These are phyloP conservation scores for Mesaphorura yosii DNA, from an alignment of 1,140 invertebrate genomes.

Conservation along the genomic window DNA sequence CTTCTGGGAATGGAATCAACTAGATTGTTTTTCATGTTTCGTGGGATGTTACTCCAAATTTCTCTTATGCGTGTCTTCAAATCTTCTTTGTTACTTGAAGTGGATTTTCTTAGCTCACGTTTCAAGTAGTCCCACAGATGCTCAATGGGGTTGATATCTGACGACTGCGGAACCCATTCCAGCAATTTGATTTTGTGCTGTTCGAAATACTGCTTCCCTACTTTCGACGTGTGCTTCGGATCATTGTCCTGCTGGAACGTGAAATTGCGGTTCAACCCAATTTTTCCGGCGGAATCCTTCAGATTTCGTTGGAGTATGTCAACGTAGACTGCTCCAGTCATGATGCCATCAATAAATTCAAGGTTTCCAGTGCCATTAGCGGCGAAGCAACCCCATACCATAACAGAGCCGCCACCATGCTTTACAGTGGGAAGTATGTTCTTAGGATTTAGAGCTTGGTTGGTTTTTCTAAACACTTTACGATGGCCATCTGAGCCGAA, in stretches of 20 bases:
- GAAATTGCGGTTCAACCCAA: conserved; percentile 14
- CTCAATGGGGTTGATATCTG: conserved; percentile 36
- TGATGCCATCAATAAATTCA: conserved; percentile 33
- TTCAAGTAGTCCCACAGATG: conserved; percentile 32
- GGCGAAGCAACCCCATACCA: conserved; percentile 37
- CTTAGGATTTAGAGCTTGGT: conserved; percentile 6
- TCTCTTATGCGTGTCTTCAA: conserved; percentile 36
- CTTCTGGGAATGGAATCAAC: conserved; percentile 26
- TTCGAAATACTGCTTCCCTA: conserved; percentile 30
- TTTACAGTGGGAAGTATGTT: conserved; percentile 32
- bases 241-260: conserved; percentile 35
- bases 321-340: conserved; percentile 32
- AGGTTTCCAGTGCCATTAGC: conserved; percentile 33
- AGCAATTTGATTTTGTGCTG: conserved; percentile 29
- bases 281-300: conserved; percentile 24
- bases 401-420: conserved; percentile 32
- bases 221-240: conserved; percentile 33
- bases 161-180: conserved; percentile 33
- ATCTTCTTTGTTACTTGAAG: conserved; percentile 1
- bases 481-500: conserved; percentile 15
- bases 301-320: conserved; percentile 31
- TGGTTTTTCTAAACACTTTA: conserved; percentile 29
- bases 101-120: not conserved
- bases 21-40: conserved; percentile 23
- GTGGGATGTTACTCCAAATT: conserved; percentile 30